Percentiles rank a stretch among this genome's conserved stretches.
These are phyloP conservation scores for Caenorhabditis angaria DNA, from an alignment of 2,888 invertebrate species.

Conservation along the genomic window DNA sequence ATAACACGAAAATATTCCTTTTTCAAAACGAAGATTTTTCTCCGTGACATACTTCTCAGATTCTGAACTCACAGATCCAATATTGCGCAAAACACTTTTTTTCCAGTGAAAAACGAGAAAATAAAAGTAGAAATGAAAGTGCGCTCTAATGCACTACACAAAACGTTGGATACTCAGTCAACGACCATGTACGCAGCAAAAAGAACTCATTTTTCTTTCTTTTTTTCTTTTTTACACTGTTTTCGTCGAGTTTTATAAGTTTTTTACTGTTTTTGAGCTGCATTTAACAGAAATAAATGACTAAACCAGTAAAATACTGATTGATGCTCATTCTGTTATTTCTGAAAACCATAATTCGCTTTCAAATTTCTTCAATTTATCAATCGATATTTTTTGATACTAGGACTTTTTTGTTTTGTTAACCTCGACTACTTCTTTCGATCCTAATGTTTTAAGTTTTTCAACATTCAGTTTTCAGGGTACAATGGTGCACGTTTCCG, in stretches of 20 bases:
- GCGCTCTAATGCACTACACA: constrained; percentile 22
- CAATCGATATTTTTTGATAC: not conserved
- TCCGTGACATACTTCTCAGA: too few species aligned
- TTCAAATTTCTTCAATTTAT: not conserved
- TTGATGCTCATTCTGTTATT: not conserved
- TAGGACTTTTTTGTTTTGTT: constrained; percentile 1
- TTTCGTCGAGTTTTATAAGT: not conserved
- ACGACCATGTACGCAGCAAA: constrained; percentile 26
- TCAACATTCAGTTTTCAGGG: constrained; percentile 31
- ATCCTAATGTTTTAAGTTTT: not conserved
- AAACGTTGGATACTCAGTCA: constrained; percentile 47
- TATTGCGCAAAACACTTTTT: too few species aligned
- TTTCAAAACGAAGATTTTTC: too few species aligned
- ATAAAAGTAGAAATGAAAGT: constrained; percentile 11
- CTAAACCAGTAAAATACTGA: not conserved
- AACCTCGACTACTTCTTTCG: not conserved
- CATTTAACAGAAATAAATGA: not conserved
- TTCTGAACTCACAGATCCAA: too few species aligned
- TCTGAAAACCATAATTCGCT: not conserved
- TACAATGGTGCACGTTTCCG: constrained; percentile 71
- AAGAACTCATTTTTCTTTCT: constrained; percentile 14
- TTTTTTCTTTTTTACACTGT: constrained; percentile 34
- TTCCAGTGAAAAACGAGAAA: not conserved
- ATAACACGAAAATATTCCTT: too few species aligned
- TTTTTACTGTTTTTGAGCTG: not conserved